phyloP scores from a whole-genome alignment of 2,113 vertebrate species.

The Crotalus helleri region DNA sequence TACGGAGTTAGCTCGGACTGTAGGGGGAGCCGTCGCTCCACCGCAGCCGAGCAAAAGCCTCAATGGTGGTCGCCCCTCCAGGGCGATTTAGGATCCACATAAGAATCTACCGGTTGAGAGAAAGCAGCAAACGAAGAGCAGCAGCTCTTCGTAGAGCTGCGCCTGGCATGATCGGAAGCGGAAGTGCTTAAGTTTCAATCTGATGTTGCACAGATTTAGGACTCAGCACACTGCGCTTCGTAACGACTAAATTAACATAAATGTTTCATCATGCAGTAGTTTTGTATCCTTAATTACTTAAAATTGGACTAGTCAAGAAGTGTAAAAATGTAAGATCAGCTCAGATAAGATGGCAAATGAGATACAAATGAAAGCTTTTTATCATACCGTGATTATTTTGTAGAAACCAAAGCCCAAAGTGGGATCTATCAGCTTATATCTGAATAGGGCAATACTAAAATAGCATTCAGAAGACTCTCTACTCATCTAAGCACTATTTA shows the following conservation, averaged over 20 bases:
- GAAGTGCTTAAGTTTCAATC: neutral
- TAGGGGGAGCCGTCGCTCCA: no score
- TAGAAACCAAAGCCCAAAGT: neutral
- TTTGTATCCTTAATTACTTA: neutral
- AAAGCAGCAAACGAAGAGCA: no score
- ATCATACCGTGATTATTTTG: neutral
- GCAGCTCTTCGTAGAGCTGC: no score
- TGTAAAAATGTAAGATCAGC: neutral
- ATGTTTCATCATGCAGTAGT: neutral
- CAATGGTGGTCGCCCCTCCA: no score
- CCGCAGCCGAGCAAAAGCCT: no score
- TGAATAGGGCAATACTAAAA: neutral
- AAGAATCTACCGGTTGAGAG: no score
- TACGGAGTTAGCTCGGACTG: no score
- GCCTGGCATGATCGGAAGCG: no score
- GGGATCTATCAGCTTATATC: rapidly evolving
- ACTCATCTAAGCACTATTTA: neutral
- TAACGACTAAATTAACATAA: neutral
- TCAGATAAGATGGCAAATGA: neutral
- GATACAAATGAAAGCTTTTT: neutral
- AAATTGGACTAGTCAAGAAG: neutral
- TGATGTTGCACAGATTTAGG: neutral
- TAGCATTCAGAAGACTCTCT: neutral
- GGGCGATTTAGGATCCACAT: no score
- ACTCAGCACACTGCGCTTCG: neutral